Base-by-base conservation (phyloP, 2,888 invertebrate genomes). In the Trichopoda pennipes region DNA sequence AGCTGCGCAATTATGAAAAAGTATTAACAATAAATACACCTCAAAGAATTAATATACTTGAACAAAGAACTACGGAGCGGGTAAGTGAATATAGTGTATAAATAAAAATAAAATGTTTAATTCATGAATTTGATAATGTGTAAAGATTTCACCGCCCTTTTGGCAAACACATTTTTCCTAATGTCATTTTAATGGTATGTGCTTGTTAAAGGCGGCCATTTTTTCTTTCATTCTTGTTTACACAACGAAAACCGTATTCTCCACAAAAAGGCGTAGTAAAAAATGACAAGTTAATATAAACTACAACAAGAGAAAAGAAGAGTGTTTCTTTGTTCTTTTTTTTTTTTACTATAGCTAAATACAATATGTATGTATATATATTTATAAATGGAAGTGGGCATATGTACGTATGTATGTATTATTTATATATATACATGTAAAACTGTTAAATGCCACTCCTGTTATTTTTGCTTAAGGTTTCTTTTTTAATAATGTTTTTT, bases 61-160 rank as follows among this genome's bases (percentile, higher is more conserved):
- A 28, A 51, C 6, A 12, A 49, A 60, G 28, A 75, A 66, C 17
- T 64, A 58, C n/a, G 63, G 49, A 53, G 53, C 47, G 53, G 68
- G 83, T 85, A 73, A 82, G 83, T 83, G 49, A 55, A 51, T 56
- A 21, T 64, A 51, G 23, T 70, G 38, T 53, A 28, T 44, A 35
- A 12, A 68, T 47, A 56, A 42, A 47, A 38, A 32, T 38, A 49
- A 56, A 58, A 32, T n/a, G 16, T 10, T 72, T 69, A 55, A 56
- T 58, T 66, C 6, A 19, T 35, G 10, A 53, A 47, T 51, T 66
- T 38, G 14, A n/a, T 16, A 23, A 51, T 28, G 38, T 64, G 38
- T 56, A 79, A 77, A 38, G 38, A 83, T 66, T 83, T 82, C 74
- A 68, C 84, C 84, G 83, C 83, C 84, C 80, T 83, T 84, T 84